Percentiles rank a stretch among this genome's conserved stretches.
phyloP scores from a whole-genome alignment of 2,113 vertebrate genomes.

The Zosterops hypoxanthus region DNA sequence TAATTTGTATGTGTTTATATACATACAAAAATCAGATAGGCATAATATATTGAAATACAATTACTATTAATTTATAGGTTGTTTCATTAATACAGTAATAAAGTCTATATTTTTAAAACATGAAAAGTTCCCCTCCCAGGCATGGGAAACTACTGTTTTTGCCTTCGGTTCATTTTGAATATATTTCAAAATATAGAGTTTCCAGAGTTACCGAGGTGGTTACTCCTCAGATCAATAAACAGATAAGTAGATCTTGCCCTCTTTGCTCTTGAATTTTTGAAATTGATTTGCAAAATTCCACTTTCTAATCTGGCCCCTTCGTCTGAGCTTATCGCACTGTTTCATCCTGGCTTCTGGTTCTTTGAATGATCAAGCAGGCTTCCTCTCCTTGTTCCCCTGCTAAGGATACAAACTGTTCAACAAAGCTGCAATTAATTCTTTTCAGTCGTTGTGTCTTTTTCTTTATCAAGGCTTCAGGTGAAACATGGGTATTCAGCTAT shows the following conservation, averaged over 20 bases:
- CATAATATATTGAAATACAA: background rate
- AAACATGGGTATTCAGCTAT: background rate
- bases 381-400: background rate
- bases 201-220: background rate
- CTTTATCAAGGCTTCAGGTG: background rate
- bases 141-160: background rate
- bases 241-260: background rate
- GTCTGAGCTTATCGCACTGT: background rate
- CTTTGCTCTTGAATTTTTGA: background rate
- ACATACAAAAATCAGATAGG: background rate
- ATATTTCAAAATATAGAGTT: background rate
- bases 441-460: background rate
- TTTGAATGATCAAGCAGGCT: slow-evolving; percentile 30
- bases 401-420: background rate
- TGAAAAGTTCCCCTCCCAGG: background rate
- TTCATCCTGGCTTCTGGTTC: background rate
- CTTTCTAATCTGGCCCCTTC: background rate
- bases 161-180: background rate
- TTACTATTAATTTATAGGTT: background rate
- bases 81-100: background rate
- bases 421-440: slow-evolving; percentile 13
- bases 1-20: background rate
- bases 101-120: background rate
- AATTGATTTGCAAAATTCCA: background rate
- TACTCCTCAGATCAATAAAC: background rate